A percentile compares a stretch with the other conserved stretches of the same genome.
These are phyloP conservation scores for Acrocephalus kingi DNA, from an alignment of 2,113 vertebrate species.

Conservation along the genomic window DNA sequence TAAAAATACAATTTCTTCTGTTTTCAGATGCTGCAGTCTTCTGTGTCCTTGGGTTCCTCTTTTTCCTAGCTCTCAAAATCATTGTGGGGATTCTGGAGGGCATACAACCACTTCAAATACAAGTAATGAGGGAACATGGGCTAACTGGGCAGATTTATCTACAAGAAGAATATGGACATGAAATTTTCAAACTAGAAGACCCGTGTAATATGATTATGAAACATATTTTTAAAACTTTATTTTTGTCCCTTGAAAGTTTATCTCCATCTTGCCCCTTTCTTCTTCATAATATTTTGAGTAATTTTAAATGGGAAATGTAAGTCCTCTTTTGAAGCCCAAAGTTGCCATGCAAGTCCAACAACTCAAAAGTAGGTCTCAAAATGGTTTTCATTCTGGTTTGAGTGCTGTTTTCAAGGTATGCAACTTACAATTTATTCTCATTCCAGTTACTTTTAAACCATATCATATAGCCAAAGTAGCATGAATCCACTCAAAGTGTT, in stretches of 20 bases:
- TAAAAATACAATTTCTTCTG: not conserved
- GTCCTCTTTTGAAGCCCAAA: not conserved
- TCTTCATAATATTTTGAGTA: not conserved
- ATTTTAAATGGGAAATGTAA: not conserved
- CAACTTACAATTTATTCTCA: not conserved
- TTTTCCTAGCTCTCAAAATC: not conserved
- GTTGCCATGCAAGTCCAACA: not conserved
- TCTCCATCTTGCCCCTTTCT: not conserved
- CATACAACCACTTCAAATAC: not conserved
- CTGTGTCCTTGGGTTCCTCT: not conserved
- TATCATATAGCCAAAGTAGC: not conserved
- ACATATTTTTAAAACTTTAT: not conserved
- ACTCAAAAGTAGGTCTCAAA: not conserved
- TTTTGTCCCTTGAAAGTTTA: not conserved
- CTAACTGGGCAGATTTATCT: not conserved
- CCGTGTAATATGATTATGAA: not conserved
- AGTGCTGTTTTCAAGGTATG: not conserved
- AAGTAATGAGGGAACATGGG: not conserved
- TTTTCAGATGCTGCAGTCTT: not conserved
- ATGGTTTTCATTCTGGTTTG: not conserved
- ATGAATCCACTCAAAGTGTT: not conserved
- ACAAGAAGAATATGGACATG: not conserved
- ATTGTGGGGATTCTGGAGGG: rapidly evolving
- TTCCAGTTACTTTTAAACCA: not conserved
- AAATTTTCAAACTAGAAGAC: not conserved